Percentiles rank a stretch among this genome's conserved stretches.
Evolutionary conservation across 2,888 invertebrate species (phyloP).

Genomic region (Tetragonisca angustula): DNA sequence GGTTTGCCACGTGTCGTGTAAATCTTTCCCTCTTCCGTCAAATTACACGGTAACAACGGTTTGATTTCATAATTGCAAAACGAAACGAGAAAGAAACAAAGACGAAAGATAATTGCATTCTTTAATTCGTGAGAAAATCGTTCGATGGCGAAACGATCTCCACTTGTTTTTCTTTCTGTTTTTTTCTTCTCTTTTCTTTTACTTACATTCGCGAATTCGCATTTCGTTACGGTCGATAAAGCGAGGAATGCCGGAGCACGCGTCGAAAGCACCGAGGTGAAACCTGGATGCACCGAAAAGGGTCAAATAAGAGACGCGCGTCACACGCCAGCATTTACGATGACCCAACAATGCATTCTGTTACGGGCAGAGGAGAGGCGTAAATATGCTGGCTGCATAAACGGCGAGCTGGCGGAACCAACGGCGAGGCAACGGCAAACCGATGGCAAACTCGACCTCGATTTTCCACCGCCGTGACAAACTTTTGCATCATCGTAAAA

Average conservation of each 20-base stretch:
- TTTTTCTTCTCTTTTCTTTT: too few species aligned
- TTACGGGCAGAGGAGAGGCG: conserved; percentile 69
- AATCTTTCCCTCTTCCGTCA: not conserved
- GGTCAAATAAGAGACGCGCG: conserved; percentile 48
- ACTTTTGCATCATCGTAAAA: conserved; percentile 50
- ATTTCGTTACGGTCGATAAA: not conserved
- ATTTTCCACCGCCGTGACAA: conserved; percentile 62
- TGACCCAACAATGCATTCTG: conserved; percentile 67
- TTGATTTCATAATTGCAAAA: not conserved
- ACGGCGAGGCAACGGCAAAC: conserved; percentile 59
- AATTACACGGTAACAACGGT: not conserved
- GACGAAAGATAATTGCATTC: not conserved
- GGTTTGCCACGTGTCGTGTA: too few species aligned
- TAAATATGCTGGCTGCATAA: conserved; percentile 71
- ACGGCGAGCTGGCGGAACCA: conserved; percentile 58
- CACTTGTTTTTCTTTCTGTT: too few species aligned
- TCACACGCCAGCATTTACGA: conserved; percentile 63
- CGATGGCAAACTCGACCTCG: conserved; percentile 61
- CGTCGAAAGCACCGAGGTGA: conserved; percentile 34
- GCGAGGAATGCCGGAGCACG: not conserved
- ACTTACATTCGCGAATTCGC: not conserved
- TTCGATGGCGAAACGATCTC: too few species aligned
- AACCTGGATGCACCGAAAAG: conserved; percentile 44
- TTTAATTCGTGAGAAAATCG: too few species aligned
- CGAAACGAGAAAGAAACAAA: not conserved